These are phyloP conservation scores for Eristalis tenax DNA, from an alignment of 2,888 invertebrate species.

Conservation along the genomic window DNA sequence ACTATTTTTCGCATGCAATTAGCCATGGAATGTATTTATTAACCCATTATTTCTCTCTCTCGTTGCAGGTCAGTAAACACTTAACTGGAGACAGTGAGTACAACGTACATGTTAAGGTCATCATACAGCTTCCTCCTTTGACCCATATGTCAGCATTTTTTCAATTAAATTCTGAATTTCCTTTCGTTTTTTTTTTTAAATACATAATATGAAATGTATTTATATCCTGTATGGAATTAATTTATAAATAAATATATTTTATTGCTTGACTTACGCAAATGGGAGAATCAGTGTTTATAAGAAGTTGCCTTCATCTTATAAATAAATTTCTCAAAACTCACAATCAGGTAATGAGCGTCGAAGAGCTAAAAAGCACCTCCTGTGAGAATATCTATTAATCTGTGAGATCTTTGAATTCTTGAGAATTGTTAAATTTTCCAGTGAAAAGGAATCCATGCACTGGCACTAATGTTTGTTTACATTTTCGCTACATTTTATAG, in stretches of 20 bases:
- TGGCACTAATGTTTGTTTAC: slow-evolving; percentile 52
- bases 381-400: slow-evolving; percentile 2
- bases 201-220: background rate
- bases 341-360: slow-evolving; percentile 25
- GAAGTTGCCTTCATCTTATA: slow-evolving; percentile 49
- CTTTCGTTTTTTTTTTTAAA: background rate
- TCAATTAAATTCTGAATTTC: background rate
- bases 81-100: background rate
- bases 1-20: no score
- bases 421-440: background rate
- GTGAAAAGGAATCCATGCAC: background rate
- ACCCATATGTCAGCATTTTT: background rate
- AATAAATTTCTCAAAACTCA: slow-evolving; percentile 45
- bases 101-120: background rate
- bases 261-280: slow-evolving; percentile 53
- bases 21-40: no score
- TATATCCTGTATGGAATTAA: slow-evolving; percentile 42
- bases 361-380: slow-evolving; percentile 29
- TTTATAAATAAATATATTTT: slow-evolving; percentile 62
- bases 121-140: background rate
- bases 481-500: slow-evolving; percentile 44
- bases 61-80: background rate
- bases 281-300: slow-evolving; percentile 37
- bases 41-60: background rate
- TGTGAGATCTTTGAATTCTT: slow-evolving; percentile 1